Conservation (phyloP, 2,797 vertebrate genomes). For the Sphaeramia orbicularis region DNA sequence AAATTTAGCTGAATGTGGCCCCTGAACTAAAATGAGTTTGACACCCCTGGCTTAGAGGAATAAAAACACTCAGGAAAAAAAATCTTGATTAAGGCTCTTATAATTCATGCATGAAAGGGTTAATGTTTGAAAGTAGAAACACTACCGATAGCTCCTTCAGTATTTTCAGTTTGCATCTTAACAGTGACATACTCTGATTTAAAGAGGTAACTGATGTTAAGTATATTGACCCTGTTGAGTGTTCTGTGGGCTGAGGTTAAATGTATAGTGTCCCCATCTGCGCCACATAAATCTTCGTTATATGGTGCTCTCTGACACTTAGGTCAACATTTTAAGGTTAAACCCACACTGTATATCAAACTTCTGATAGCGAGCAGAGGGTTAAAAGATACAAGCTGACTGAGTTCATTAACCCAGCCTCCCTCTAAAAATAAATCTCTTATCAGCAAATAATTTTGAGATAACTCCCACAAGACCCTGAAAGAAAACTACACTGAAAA, state of each 20-base stretch:
- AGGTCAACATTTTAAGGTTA: conserved; percentile 47
- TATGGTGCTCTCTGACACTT: conserved; percentile 1
- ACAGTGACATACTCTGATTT: background rate
- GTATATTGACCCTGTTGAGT: conserved; percentile 13
- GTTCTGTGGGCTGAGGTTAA: conserved; percentile 3
- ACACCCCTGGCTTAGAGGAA: too few relatives aligned
- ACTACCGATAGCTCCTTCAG: too few relatives aligned
- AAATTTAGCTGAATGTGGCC: too few relatives aligned
- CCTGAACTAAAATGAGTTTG: too few relatives aligned
- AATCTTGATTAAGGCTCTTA: too few relatives aligned
- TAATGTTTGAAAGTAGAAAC: too few relatives aligned
- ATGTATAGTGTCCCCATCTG: conserved; percentile 13
- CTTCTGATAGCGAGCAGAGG: conserved; percentile 14
- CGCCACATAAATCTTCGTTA: conserved; percentile 42
- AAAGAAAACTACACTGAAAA: conserved; percentile 7
- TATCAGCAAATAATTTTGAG: conserved; percentile 42
- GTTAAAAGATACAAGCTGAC: conserved; percentile 1
- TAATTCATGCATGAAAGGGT: too few relatives aligned
- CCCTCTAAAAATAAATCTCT: conserved; percentile 26
- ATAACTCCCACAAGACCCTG: conserved; percentile 12
- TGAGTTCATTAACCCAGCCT: background rate
- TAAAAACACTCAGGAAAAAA: too few relatives aligned
- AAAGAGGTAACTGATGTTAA: conserved; percentile 8
- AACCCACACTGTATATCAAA: conserved; percentile 43
- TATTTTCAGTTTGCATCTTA: background rate